Evolutionary conservation across 2,113 vertebrate genomes (phyloP).

Genomic region (Pachyramphus minor): DNA sequence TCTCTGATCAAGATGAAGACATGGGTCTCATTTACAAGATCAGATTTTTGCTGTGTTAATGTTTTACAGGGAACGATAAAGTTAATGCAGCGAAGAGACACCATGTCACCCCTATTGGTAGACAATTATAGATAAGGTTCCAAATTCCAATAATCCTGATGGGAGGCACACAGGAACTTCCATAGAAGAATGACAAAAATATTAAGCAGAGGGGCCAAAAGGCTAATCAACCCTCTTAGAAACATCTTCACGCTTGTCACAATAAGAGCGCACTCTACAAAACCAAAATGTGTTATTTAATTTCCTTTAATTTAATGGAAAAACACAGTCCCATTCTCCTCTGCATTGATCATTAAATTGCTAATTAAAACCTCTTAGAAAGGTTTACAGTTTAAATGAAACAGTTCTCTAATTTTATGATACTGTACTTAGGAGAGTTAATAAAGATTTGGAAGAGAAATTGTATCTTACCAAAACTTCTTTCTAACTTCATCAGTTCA

Average conservation of each 20-base stretch:
- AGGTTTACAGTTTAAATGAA: conserved; percentile 16
- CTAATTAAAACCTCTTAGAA: conserved; percentile 28
- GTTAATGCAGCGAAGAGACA: conserved; percentile 61
- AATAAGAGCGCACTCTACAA: background rate
- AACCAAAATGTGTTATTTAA: conserved; percentile 34
- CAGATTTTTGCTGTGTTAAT: conserved; percentile 67
- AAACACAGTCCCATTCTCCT: background rate
- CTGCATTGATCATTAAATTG: background rate
- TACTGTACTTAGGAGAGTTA: background rate
- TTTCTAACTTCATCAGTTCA: background rate
- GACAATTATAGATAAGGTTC: conserved; percentile 56
- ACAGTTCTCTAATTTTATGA: background rate
- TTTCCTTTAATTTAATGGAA: conserved; percentile 29
- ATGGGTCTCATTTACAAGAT: conserved; percentile 61
- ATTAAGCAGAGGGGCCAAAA: conserved; percentile 12
- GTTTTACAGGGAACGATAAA: conserved; percentile 66
- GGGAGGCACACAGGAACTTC: background rate
- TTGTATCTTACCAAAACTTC: background rate
- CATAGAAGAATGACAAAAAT: conserved; percentile 26
- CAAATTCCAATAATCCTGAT: conserved; percentile 57
- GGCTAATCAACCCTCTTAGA: conserved; percentile 26
- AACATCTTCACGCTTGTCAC: background rate
- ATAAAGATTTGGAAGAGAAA: background rate
- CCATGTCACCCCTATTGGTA: conserved; percentile 33
- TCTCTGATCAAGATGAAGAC: conserved; percentile 67